These are phyloP conservation scores for Hypanus sabinus DNA, from an alignment of 2,113 vertebrate genomes.

Conservation along the genomic window DNA sequence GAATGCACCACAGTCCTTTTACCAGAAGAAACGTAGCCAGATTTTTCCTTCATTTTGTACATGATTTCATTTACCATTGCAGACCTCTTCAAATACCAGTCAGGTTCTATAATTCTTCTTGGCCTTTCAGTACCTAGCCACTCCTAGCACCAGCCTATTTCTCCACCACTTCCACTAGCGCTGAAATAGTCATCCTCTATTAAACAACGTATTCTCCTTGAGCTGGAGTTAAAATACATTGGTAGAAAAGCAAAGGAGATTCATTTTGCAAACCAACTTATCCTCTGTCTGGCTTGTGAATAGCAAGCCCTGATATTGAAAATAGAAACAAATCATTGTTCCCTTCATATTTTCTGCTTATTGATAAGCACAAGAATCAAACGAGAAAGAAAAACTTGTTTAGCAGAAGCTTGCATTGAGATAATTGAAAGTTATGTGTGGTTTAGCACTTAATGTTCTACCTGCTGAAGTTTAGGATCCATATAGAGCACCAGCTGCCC, in stretches of 20 bases:
- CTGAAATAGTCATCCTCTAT: neutral
- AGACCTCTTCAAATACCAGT: no score
- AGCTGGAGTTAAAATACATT: neutral
- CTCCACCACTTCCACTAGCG: neutral
- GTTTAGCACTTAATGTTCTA: neutral
- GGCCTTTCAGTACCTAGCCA: neutral
- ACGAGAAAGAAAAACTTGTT: neutral
- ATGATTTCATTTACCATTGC: no score
- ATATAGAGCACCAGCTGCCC: neutral
- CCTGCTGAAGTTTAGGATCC: neutral
- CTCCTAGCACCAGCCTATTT: neutral
- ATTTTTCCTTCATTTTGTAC: no score
- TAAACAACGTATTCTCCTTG: neutral
- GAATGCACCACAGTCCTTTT: no score
- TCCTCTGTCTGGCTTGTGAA: neutral
- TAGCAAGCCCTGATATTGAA: neutral
- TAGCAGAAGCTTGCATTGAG: neutral
- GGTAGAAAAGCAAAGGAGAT: neutral
- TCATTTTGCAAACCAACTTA: neutral
- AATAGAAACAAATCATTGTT: neutral
- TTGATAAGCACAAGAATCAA: neutral
- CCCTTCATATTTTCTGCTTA: neutral
- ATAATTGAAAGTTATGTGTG: neutral
- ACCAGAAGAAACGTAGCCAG: no score
- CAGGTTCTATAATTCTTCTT: no score